Evolutionary conservation across 2,797 vertebrate genomes (phyloP).

Genomic region (Megaceryle alcyon): DNA sequence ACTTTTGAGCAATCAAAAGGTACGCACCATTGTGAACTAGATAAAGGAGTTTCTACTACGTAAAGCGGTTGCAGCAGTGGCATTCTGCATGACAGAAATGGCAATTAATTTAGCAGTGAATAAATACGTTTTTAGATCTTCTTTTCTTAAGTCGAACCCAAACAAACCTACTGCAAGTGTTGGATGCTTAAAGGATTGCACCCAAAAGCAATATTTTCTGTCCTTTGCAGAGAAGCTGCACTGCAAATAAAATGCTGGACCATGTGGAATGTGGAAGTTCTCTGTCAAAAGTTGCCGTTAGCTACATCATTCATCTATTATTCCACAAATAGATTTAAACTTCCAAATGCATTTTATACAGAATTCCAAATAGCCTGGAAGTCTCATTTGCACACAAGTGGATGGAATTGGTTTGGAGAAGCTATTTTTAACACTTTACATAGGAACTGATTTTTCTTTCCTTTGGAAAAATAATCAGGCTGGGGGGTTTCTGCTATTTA

Average conservation of each 20-base stretch:
- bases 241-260: background rate
- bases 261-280: background rate
- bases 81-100: background rate
- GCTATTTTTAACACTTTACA: background rate
- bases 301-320: background rate
- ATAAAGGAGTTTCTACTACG: background rate
- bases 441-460: background rate
- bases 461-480: background rate
- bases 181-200: background rate
- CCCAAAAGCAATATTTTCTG: background rate
- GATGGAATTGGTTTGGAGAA: background rate
- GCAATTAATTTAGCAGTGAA: background rate
- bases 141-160: background rate
- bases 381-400: background rate
- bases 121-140: background rate
- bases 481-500: background rate
- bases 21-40: background rate
- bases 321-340: background rate
- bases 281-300: background rate
- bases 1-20: background rate
- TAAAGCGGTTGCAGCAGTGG: background rate
- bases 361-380: background rate
- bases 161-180: background rate
- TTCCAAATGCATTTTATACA: background rate
- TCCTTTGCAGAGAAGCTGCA: background rate